Percentiles rank a stretch among this genome's conserved stretches.
Conservation (phyloP, 2,113 vertebrate genomes). For the Gobiocypris rarus region DNA sequence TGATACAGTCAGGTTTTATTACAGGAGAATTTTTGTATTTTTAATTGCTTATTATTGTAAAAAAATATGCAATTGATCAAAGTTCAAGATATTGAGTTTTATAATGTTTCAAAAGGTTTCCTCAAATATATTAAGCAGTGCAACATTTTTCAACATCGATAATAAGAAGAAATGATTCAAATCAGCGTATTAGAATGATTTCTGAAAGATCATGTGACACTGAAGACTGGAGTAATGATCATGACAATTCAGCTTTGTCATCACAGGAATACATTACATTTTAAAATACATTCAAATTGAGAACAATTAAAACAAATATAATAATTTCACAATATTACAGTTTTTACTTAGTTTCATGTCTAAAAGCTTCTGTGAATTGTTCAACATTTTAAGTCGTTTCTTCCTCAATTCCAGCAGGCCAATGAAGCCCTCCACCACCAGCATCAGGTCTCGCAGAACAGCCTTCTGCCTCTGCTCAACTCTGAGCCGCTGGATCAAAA, state of each 20-base stretch:
- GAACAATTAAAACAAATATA: no score
- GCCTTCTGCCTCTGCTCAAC: conserved; percentile 92
- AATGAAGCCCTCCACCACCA: conserved; percentile 97
- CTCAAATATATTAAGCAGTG: no score
- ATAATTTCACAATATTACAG: no score
- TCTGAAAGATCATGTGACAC: not conserved
- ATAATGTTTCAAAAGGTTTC: no score
- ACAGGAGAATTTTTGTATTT: not conserved
- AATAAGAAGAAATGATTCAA: not conserved
- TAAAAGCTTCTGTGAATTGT: conserved; percentile 3
- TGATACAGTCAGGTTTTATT: not conserved
- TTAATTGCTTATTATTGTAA: not conserved
- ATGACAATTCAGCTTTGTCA: no score
- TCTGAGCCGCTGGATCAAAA: conserved; percentile 96
- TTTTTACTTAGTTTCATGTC: no score
- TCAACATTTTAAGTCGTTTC: not conserved
- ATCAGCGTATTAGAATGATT: not conserved
- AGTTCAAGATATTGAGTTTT: no score
- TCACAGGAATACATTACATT: no score
- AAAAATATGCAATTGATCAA: not conserved
- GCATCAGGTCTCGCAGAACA: conserved; percentile 94
- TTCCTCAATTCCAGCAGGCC: conserved; percentile 79
- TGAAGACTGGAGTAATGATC: not conserved
- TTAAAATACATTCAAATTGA: no score
- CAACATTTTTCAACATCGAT: not conserved